Evolutionary conservation across 1,140 invertebrate species (phyloP).

Genomic region (Zeugodacus cucurbitae): DNA sequence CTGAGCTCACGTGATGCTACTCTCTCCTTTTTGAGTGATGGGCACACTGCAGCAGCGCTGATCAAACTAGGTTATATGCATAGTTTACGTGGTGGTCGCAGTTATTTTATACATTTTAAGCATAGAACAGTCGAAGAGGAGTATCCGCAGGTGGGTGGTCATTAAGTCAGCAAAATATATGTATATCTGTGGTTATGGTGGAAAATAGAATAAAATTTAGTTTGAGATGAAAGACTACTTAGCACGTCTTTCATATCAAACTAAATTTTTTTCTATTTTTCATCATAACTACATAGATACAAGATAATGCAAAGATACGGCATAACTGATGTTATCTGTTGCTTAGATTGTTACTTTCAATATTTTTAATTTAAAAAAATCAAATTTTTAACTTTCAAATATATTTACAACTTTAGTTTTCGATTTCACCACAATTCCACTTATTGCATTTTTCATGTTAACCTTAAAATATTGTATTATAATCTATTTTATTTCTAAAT

Average conservation of each 20-base stretch:
- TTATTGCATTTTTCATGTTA: too few relatives aligned
- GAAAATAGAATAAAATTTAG: too few relatives aligned
- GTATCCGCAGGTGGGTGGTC: conserved; percentile 75
- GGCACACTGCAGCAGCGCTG: conserved; percentile 85
- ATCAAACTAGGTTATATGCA: conserved; percentile 84
- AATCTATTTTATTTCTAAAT: not conserved
- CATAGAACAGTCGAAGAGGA: conserved; percentile 80
- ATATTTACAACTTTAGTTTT: too few relatives aligned
- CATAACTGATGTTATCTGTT: too few relatives aligned
- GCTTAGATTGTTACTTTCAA: too few relatives aligned
- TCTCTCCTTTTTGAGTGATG: conserved; percentile 83
- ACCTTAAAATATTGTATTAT: not conserved
- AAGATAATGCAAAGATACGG: too few relatives aligned
- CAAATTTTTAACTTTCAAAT: too few relatives aligned
- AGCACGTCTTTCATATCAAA: too few relatives aligned
- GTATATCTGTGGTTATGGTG: not conserved
- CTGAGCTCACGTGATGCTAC: conserved; percentile 81
- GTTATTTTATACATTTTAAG: conserved; percentile 90
- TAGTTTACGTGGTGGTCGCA: conserved; percentile 78
- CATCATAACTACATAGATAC: too few relatives aligned
- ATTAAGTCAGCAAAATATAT: not conserved
- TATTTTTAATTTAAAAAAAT: too few relatives aligned
- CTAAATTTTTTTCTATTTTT: too few relatives aligned
- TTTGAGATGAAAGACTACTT: too few relatives aligned
- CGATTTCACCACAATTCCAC: not conserved